Evolutionary conservation across 2,113 vertebrate species (phyloP), one percentile per base, ranked within the genome.

Genomic region (Tetraodon nigroviridis): DNA sequence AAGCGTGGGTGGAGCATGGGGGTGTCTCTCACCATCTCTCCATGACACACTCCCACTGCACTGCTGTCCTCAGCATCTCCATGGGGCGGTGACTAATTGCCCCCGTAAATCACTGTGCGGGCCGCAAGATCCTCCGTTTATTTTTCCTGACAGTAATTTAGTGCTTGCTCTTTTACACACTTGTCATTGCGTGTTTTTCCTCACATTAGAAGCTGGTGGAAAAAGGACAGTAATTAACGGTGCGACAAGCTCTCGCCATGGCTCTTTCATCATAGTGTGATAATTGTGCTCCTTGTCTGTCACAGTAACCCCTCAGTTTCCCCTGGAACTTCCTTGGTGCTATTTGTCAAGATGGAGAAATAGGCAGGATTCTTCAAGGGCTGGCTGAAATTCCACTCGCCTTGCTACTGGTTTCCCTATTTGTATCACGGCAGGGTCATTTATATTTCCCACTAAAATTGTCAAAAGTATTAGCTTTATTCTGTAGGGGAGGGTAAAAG

Each of bases 91-190:
- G 92, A 92, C 93, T 99, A 99, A 98, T 99, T 97, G 97, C 93
- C 96, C 95, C 96, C 91, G 97, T 98, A 99, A 97, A 98, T 97
- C 97, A 98, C 91, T 21, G 85, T 74, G 78, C 90, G 55, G 89
- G 91, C 92, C 88, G 87, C 79, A 86, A 86, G 84, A 92, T 93
- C 88, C 89, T 92, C 92, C 94, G 94, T 96, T 98, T 98, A 97
- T 95, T 97, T 96, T 95, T 94, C 83, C 92, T 95, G 97, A 98
- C 97, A 97, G 95, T 99, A 98, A 99, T 97, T 96, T 97, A 99
- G 93, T 97, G 93, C 93, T 93, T 95, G 96, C 94, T 99, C 97
- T 99, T 98, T 98, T 95, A 93, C 94, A 94, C 94, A 97, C 96
- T 97, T 98, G 97, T 98, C 97, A 98, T 91, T 87, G 91, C 84